Evolutionary conservation across 30 jellyfish, hydroid and myxozoan species (phyloP).

Genomic region (Pseudorhiza aurosa): DNA sequence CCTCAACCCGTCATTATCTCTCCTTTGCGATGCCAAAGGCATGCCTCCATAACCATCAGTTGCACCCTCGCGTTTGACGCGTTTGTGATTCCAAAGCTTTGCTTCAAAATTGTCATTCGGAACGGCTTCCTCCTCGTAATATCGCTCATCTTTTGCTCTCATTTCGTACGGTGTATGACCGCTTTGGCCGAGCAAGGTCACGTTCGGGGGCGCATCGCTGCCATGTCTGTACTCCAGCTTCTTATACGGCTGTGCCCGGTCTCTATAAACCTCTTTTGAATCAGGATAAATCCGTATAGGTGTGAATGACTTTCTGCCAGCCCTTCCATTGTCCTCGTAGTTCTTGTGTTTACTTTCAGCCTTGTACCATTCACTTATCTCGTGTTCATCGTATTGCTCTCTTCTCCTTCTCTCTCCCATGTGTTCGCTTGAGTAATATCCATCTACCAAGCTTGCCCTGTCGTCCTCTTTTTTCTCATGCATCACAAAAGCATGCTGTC

Average conservation of each 20-base stretch:
- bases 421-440: background rate
- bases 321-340: conserved; percentile 36
- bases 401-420: background rate
- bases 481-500: background rate
- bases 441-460: conserved; percentile 14
- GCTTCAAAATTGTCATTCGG: conserved; percentile 13
- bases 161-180: conserved; percentile 19
- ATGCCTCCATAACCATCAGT: background rate
- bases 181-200: conserved; percentile 41
- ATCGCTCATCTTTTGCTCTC: conserved; percentile 4
- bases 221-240: conserved; percentile 17
- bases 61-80: background rate
- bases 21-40: background rate
- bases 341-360: background rate
- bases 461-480: conserved; percentile 20
- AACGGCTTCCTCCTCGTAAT: conserved; percentile 17
- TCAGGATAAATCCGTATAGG: conserved; percentile 55
- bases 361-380: conserved; percentile 7
- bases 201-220: conserved; percentile 60
- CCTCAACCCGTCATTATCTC: conserved; percentile 19
- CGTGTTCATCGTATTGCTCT: conserved; percentile 19
- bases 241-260: conserved; percentile 17
- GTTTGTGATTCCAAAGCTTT: conserved; percentile 19
- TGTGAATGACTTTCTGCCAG: conserved; percentile 54
- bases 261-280: conserved; percentile 27